Percentiles rank a stretch among this genome's conserved stretches.
These are phyloP conservation scores for Conger conger DNA, from an alignment of 2,113 vertebrate species.

Conservation along the genomic window DNA sequence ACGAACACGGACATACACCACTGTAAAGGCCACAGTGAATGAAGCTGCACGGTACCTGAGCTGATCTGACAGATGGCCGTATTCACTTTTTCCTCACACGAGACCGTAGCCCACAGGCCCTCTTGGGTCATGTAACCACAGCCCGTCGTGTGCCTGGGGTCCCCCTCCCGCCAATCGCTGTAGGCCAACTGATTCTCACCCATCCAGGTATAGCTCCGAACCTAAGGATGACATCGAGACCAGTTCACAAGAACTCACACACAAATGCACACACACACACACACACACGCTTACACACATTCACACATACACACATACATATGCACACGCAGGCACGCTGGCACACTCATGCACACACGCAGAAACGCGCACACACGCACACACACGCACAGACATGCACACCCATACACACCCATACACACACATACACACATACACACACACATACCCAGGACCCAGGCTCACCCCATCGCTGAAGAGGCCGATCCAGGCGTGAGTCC, in stretches of 20 bases:
- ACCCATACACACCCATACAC: neutral
- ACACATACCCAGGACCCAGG: neutral
- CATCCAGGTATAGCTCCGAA: conserved; percentile 82
- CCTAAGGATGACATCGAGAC: conserved; percentile 45
- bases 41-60: conserved; percentile 59
- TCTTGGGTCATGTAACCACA: conserved; percentile 83
- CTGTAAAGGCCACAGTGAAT: neutral
- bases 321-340: neutral
- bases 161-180: conserved; percentile 81
- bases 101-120: conserved; percentile 79
- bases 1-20: neutral
- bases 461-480: conserved; percentile 83
- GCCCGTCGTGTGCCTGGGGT: conserved; percentile 77
- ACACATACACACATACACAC: neutral
- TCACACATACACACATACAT: neutral
- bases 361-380: neutral
- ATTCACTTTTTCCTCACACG: conserved; percentile 81
- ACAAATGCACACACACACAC: neutral
- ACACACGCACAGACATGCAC: neutral
- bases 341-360: neutral
- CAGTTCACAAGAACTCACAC: neutral
- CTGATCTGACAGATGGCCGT: conserved; percentile 82
- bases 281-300: neutral
- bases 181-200: conserved; percentile 77
- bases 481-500: conserved; percentile 82